Evolutionary conservation across 2,797 vertebrate species (phyloP).

Genomic region (Macropus fuliginosus): DNA sequence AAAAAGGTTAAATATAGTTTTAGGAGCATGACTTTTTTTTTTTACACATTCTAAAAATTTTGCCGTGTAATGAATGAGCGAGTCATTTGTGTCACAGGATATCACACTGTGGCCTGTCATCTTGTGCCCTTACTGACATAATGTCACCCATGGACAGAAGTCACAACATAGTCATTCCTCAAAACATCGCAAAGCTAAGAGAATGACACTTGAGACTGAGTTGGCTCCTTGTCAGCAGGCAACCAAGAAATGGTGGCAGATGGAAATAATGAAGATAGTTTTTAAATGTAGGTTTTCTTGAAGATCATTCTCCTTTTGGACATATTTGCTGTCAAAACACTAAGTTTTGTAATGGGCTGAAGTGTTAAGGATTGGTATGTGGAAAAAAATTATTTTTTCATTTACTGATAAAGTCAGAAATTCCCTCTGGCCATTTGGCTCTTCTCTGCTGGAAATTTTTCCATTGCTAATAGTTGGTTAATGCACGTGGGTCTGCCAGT

Average conservation of each 20-base stretch:
- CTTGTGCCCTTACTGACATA: constrained; percentile 38
- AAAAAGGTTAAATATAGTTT: constrained; percentile 67
- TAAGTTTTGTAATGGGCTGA: constrained; percentile 48
- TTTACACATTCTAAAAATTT: constrained; percentile 71
- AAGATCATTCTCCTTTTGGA: background rate
- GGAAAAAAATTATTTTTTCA: constrained; percentile 29
- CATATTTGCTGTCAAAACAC: constrained; percentile 13
- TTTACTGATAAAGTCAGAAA: constrained; percentile 37
- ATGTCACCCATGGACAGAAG: constrained; percentile 5
- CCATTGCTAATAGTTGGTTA: background rate
- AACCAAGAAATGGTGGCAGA: background rate
- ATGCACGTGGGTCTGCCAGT: constrained; percentile 27
- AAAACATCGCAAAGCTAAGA: constrained; percentile 20
- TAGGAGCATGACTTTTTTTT: constrained; percentile 60
- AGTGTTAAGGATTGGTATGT: background rate
- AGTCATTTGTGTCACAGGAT: constrained; percentile 59
- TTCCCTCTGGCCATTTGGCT: constrained; percentile 14
- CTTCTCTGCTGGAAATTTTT: constrained; percentile 11
- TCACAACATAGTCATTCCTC: constrained; percentile 38
- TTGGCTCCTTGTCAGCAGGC: constrained; percentile 41
- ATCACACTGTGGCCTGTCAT: constrained; percentile 19
- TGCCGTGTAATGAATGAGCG: constrained; percentile 56
- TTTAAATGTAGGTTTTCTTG: constrained; percentile 11
- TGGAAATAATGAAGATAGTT: constrained; percentile 21
- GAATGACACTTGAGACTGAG: constrained; percentile 19